phyloP scores from a whole-genome alignment of 2,888 invertebrate genomes.

The Rhagonycha fulva region DNA sequence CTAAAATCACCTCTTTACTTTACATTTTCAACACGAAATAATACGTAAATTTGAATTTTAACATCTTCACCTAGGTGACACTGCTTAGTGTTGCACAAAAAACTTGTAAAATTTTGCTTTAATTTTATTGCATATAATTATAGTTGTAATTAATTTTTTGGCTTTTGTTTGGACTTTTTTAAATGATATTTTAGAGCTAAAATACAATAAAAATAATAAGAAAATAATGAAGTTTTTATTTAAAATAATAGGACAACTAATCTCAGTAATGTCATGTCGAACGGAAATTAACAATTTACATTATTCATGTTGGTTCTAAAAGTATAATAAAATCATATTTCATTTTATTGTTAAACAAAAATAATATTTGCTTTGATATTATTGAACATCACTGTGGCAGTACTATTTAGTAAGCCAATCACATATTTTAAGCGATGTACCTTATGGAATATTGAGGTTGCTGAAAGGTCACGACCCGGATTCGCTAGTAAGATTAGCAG shows the following conservation, averaged over 20 bases:
- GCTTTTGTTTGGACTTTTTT: not conserved
- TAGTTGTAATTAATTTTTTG: not conserved
- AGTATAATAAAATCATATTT: not conserved
- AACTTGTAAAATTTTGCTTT: not conserved
- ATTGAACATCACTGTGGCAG: constrained; percentile 1
- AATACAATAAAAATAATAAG: not conserved
- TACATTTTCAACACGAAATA: no score
- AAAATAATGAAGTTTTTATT: not conserved
- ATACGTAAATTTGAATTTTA: no score
- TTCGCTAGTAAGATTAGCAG: constrained; percentile 36
- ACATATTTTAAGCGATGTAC: constrained; percentile 42
- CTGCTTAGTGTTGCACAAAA: not conserved
- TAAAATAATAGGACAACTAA: constrained; percentile 2
- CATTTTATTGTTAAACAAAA: not conserved
- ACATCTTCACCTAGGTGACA: not conserved
- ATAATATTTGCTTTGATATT: not conserved
- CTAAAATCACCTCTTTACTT: no score
- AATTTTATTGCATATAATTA: not conserved
- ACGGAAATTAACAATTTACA: not conserved
- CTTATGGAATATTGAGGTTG: constrained; percentile 47
- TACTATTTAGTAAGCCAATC: constrained; percentile 40
- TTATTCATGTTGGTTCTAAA: not conserved
- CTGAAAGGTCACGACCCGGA: constrained; percentile 42
- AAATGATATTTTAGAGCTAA: not conserved
- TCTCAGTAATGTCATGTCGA: constrained; percentile 3